Percentiles rank a stretch among this genome's conserved stretches.
Conservation (phyloP, 2,113 vertebrate genomes). For the Alethe diademata region DNA sequence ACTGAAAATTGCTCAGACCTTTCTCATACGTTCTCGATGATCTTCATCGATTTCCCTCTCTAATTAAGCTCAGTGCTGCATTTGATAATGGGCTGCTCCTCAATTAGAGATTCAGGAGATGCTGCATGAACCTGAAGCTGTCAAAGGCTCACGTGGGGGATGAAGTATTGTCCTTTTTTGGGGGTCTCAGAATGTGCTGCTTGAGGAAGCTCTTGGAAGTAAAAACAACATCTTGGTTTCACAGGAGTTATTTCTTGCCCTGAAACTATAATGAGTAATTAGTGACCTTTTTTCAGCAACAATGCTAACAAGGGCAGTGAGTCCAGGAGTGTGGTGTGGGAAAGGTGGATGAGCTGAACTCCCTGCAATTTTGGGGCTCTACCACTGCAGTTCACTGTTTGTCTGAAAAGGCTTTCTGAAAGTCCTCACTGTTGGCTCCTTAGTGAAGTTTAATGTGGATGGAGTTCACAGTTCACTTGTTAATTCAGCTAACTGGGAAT, state of each 20-base stretch:
- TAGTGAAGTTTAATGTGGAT: neutral
- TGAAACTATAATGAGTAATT: neutral
- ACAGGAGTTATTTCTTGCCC: neutral
- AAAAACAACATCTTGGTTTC: neutral
- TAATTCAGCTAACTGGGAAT: neutral
- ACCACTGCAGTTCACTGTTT: neutral
- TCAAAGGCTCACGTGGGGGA: neutral
- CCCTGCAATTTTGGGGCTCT: neutral
- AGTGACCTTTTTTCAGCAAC: neutral
- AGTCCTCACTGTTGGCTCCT: neutral
- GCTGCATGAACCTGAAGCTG: neutral
- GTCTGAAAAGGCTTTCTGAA: neutral
- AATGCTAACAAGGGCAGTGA: neutral
- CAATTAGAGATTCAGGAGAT: neutral
- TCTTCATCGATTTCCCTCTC: conserved; percentile 19
- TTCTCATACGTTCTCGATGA: neutral
- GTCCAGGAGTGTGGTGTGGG: neutral
- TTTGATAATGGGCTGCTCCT: neutral
- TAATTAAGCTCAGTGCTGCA: conserved; percentile 14
- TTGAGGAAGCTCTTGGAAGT: neutral
- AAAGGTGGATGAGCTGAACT: neutral
- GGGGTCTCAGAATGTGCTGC: fast-evolving
- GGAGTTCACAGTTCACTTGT: neutral
- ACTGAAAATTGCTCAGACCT: neutral
- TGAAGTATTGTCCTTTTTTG: neutral